Conservation (phyloP, 2,113 vertebrate species). For the Poicephalus meyeri region DNA sequence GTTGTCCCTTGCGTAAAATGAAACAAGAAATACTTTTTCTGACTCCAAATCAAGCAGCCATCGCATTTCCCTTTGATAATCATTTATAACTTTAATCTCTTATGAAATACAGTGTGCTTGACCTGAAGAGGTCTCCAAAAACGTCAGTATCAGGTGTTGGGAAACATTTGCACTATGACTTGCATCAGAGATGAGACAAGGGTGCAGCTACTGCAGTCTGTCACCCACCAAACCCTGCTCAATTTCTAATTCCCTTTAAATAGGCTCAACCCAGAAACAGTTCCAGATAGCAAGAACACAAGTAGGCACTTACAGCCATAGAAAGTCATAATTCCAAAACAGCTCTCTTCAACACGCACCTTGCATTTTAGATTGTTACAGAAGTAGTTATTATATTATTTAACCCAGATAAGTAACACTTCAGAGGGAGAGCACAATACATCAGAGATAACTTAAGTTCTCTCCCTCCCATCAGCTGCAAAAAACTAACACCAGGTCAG, state of each 20-base stretch:
- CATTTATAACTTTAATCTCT: not conserved
- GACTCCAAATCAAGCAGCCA: not conserved
- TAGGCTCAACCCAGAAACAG: not conserved
- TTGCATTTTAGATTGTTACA: not conserved
- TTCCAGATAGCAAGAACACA: not conserved
- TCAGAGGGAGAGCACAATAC: not conserved
- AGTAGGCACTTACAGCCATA: not conserved
- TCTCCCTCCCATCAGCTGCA: not conserved
- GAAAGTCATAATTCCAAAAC: not conserved
- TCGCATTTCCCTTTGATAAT: not conserved
- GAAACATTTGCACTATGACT: constrained; percentile 26
- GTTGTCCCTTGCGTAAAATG: not conserved
- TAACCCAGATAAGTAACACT: not conserved
- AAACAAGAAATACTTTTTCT: not conserved
- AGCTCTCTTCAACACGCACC: not conserved
- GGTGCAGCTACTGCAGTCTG: not conserved
- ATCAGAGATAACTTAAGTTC: not conserved
- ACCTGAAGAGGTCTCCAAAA: not conserved
- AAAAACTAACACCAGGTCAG: not conserved
- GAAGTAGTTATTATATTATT: not conserved
- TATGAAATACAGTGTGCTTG: not conserved
- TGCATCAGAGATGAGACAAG: constrained; percentile 5
- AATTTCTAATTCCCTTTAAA: not conserved
- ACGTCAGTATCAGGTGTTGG: not conserved
- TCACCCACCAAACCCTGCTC: not conserved